These are phyloP conservation scores for Parauchenoglanis ngamensis DNA, from an alignment of 2,797 vertebrate genomes.

Conservation along the genomic window DNA sequence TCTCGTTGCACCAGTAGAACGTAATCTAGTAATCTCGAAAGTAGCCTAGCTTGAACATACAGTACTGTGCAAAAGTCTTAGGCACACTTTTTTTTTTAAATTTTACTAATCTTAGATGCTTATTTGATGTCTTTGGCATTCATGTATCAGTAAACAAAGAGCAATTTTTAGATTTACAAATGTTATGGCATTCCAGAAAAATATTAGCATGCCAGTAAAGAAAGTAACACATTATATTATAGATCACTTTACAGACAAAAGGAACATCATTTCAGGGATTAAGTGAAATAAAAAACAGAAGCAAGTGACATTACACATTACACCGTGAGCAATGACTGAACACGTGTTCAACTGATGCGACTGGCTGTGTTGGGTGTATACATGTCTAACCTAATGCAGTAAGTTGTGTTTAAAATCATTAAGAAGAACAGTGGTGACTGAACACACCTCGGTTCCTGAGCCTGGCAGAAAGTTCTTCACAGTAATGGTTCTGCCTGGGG, in stretches of 20 bases:
- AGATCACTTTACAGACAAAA: not conserved
- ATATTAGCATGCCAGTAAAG: not conserved
- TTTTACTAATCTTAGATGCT: not conserved
- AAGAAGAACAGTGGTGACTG: not conserved
- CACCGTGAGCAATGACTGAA: not conserved
- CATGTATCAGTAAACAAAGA: not conserved
- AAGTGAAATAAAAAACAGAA: not conserved
- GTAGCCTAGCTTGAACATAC: not conserved
- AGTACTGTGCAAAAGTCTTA: not conserved
- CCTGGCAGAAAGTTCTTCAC: conserved; percentile 98
- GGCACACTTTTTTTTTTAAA: not conserved
- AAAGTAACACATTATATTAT: not conserved
- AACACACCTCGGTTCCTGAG: conserved; percentile 92
- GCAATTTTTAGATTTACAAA: too few relatives aligned
- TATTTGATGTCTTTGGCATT: not conserved
- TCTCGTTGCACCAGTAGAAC: not conserved
- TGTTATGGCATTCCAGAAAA: too few relatives aligned
- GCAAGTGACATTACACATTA: not conserved
- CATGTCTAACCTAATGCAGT: not conserved
- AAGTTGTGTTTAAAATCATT: not conserved
- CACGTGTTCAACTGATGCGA: not conserved
- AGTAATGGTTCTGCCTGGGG: conserved; percentile 89
- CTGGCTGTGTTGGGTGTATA: not conserved
- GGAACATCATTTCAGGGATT: not conserved
- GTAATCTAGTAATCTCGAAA: not conserved